Conservation (phyloP, 2,888 invertebrate genomes). For the Laspeyria flexula region DNA sequence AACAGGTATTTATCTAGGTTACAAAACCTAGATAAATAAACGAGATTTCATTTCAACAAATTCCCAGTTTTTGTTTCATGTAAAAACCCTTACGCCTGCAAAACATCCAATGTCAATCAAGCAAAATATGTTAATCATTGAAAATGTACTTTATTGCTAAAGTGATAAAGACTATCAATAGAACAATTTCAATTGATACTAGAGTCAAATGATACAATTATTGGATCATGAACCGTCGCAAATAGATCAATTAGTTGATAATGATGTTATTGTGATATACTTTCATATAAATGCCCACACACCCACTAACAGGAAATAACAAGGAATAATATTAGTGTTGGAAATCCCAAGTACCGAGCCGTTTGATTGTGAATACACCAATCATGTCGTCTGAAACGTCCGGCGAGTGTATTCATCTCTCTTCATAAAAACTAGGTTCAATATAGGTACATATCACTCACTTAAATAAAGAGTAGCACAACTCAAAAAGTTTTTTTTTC, state of each 20-base stretch:
- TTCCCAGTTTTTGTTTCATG: too few species aligned
- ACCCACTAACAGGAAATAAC: neutral
- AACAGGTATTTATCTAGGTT: too few species aligned
- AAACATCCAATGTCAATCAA: too few species aligned
- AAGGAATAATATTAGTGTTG: neutral
- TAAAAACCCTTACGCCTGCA: too few species aligned
- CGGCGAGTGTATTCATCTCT: neutral
- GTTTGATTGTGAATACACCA: neutral
- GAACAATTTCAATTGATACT: neutral
- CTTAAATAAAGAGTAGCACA: too few species aligned
- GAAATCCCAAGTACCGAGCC: neutral
- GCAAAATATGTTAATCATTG: too few species aligned
- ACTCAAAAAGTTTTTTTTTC: too few species aligned
- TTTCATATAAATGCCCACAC: neutral
- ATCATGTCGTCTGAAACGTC: neutral
- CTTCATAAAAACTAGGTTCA: neutral
- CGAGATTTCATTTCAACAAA: too few species aligned
- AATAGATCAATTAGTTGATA: neutral
- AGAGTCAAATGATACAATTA: neutral
- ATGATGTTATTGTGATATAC: neutral
- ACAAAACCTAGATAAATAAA: too few species aligned
- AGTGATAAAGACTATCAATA: neutral
- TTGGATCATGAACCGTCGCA: neutral
- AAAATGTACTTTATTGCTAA: too few species aligned
- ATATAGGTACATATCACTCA: too few species aligned